These are phyloP conservation scores for Oryzias melastigma DNA, from an alignment of 2,113 vertebrate genomes.

Conservation along the genomic window DNA sequence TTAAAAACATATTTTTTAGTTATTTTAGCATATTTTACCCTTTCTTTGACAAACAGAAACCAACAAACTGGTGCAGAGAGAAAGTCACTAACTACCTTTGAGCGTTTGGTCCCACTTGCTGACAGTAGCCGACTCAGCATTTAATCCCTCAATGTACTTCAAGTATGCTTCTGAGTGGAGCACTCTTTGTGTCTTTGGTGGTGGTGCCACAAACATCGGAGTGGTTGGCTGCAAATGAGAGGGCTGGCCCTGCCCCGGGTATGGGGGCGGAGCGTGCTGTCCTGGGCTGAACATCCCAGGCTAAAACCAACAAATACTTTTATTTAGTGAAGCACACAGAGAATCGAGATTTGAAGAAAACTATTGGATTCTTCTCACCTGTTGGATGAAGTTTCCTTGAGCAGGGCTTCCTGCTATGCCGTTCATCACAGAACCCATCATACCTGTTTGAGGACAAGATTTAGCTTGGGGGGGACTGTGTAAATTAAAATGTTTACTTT, in stretches of 20 bases:
- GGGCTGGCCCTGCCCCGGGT: conserved; percentile 88
- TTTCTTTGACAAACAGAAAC: neutral
- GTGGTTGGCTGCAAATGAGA: conserved; percentile 89
- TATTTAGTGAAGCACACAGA: too few species aligned
- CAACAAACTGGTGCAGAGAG: neutral
- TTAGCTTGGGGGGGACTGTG: conserved; percentile 1
- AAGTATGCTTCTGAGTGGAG: conserved; percentile 98
- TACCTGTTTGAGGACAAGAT: conserved; percentile 77
- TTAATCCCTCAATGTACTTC: conserved; percentile 96
- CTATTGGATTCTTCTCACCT: conserved; percentile 80
- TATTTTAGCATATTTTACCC: neutral
- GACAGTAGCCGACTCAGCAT: conserved; percentile 88
- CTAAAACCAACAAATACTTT: conserved; percentile 65
- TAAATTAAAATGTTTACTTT: conserved; percentile 10
- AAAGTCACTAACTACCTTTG: conserved; percentile 77
- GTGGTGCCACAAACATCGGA: conserved; percentile 95
- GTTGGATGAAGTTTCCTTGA: conserved; percentile 87
- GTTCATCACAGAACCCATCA: conserved; percentile 88
- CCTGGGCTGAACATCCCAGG: conserved; percentile 88
- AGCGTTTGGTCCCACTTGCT: conserved; percentile 99
- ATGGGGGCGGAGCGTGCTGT: conserved; percentile 92
- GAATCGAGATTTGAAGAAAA: neutral
- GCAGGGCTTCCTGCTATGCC: conserved; percentile 89
- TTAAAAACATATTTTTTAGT: too few species aligned
- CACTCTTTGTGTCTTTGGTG: conserved; percentile 94